Conservation (phyloP, 2,888 invertebrate genomes). For the Camptogramma bilineatum region DNA sequence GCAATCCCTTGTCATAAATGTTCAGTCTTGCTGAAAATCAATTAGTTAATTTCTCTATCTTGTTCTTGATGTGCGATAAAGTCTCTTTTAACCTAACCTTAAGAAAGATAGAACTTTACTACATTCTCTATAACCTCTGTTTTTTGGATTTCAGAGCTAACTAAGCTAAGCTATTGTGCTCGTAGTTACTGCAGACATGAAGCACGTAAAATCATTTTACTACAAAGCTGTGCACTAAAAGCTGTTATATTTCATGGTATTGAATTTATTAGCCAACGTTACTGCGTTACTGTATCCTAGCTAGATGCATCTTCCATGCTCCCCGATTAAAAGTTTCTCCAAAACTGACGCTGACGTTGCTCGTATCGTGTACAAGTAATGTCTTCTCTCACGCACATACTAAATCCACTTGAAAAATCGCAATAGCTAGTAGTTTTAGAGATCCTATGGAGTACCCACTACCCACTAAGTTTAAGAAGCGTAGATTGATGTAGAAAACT, state of each 20-base stretch:
- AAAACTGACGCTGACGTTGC: not conserved
- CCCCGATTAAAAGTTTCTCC: not conserved
- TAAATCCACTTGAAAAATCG: constrained; percentile 1
- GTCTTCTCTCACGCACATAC: constrained; percentile 2
- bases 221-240: too few relatives aligned
- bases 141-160: too few relatives aligned
- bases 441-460: not conserved
- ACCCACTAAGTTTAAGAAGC: constrained; percentile 8
- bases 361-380: not conserved
- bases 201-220: too few relatives aligned
- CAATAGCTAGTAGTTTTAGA: not conserved
- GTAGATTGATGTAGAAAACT: constrained; percentile 28
- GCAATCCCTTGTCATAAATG: not conserved
- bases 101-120: not conserved
- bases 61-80: not conserved
- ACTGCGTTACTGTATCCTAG: not conserved
- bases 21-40: not conserved
- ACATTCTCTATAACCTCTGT: too few relatives aligned
- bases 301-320: not conserved
- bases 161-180: too few relatives aligned
- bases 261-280: not conserved
- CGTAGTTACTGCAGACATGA: too few relatives aligned
- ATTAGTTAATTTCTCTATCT: not conserved
- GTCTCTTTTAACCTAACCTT: not conserved
- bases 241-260: not conserved